A percentile compares a stretch with the other conserved stretches of the same genome.
These are phyloP conservation scores for Calliopsis andreniformis DNA, from an alignment of 1,140 invertebrate species.

Conservation along the genomic window DNA sequence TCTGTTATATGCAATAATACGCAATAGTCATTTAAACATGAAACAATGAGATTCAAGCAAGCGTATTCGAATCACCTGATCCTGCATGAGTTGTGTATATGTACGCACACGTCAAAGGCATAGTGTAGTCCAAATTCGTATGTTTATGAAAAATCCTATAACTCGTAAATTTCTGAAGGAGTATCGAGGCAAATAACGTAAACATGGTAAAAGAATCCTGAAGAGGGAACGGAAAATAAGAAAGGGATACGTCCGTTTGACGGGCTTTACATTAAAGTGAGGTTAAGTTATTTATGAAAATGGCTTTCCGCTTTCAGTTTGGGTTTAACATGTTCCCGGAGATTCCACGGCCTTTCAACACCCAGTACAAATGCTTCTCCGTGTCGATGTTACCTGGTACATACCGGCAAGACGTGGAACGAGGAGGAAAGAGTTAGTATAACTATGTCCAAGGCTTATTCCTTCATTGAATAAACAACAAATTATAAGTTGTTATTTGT, in stretches of 20 bases:
- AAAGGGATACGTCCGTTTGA: constrained; percentile 10
- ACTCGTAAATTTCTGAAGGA: neutral
- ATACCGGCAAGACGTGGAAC: constrained; percentile 97
- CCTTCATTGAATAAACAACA: neutral
- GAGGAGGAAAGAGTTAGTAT: constrained; percentile 96
- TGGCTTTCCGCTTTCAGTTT: constrained; percentile 85
- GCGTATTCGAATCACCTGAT: too few relatives aligned
- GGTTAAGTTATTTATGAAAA: constrained; percentile 49
- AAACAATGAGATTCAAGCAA: too few relatives aligned
- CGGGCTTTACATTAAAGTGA: constrained; percentile 5
- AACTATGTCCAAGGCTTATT: neutral
- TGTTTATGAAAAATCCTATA: neutral
- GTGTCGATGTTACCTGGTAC: constrained; percentile 97
- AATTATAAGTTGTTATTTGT: constrained; percentile 46
- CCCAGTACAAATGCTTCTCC: constrained; percentile 94
- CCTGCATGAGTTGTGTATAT: too few relatives aligned
- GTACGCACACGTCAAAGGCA: neutral
- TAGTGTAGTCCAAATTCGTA: constrained; percentile 18
- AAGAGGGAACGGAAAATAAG: neutral
- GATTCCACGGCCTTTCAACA: constrained; percentile 90
- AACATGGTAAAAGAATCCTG: constrained; percentile 49
- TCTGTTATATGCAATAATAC: too few relatives aligned
- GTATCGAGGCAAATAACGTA: constrained; percentile 1
- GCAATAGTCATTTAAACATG: too few relatives aligned
- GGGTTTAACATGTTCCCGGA: constrained; percentile 93